Evolutionary conservation across 2,797 vertebrate species (phyloP).

Genomic region (Micrastur ruficollis): DNA sequence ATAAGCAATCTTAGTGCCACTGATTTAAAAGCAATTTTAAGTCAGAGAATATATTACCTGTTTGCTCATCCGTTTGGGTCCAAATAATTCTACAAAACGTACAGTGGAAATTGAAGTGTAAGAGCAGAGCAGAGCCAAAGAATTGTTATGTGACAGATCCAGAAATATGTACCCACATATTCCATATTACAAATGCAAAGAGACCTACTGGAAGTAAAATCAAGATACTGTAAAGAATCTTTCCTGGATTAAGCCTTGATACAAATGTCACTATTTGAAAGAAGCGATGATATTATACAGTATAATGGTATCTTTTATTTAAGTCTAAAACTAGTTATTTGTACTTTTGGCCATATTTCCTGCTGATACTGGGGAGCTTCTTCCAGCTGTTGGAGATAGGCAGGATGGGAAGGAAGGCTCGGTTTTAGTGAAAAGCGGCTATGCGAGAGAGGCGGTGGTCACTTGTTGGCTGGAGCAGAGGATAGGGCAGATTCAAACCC

Average conservation of each 20-base stretch:
- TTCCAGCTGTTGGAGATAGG: not conserved
- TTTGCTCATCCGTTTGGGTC: not conserved
- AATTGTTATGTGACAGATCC: not conserved
- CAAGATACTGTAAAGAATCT: not conserved
- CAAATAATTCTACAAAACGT: not conserved
- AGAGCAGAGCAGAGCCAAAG: not conserved
- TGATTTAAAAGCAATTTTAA: not conserved
- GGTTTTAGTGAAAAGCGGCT: not conserved
- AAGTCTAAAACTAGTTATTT: not conserved
- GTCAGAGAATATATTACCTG: not conserved
- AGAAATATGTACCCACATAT: not conserved
- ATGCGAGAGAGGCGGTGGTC: not conserved
- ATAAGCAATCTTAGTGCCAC: not conserved
- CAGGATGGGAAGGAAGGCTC: not conserved
- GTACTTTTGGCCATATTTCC: not conserved
- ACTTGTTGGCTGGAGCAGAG: not conserved
- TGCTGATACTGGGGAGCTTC: not conserved
- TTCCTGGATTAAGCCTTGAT: not conserved
- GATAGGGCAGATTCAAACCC: not conserved
- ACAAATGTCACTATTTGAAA: not conserved
- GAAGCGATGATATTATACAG: not conserved
- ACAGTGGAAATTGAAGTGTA: not conserved
- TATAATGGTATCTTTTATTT: not conserved
- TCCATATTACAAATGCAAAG: not conserved
- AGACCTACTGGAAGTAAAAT: not conserved